Evolutionary conservation across 2,797 vertebrate species (phyloP), one percentile per base, ranked within the genome.

Genomic region (Vultur gryphus): DNA sequence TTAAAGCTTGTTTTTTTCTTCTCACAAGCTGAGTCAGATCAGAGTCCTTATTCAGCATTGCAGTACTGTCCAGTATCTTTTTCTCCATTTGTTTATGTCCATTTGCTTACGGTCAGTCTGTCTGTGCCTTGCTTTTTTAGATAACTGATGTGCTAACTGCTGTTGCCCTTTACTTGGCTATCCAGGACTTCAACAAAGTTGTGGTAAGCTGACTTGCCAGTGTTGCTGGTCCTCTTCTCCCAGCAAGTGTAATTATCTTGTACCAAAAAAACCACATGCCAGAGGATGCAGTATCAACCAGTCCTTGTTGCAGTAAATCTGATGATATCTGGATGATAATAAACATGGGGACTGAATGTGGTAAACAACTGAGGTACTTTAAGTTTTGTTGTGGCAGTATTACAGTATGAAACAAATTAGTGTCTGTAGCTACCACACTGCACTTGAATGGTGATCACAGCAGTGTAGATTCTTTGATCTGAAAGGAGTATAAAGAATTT

Each of bases 131-230:
- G 70, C 52, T 88, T 80, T 97, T 93, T 81, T 93, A 99, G 99
- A 91, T 99, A 90, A 99, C 99, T 49, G 99, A 99, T 96, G 98
- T 97, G 67, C 98, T 99, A 85, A 99, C 99, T 82, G 99, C 99
- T 35, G 95, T 99, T 93, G 99, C 99, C 72, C 98, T 99, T 15
- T 99, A 99, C 97, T 96, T 99, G 95, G 98, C 99, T 19, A 98
- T 99, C 76, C 98, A 98, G 90, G 99, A 99, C 95, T 99, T 99
- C 98, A 99, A 99, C 98, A 99, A 99, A 97, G 98, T 98, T 98
- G 98, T 99, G 99, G 99, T 99, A 97, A 99, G 99, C 96, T 94
- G 89, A 72, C 39, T 55, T 93, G 31, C 28, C 37, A 28, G 52
- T 66, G 78, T 82, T 93, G 52, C 78, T 94, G 57, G 14, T 77